Percentiles rank a stretch among this genome's conserved stretches.
phyloP scores from a whole-genome alignment of 2,888 invertebrate genomes.

The Nomada ruficornis region DNA sequence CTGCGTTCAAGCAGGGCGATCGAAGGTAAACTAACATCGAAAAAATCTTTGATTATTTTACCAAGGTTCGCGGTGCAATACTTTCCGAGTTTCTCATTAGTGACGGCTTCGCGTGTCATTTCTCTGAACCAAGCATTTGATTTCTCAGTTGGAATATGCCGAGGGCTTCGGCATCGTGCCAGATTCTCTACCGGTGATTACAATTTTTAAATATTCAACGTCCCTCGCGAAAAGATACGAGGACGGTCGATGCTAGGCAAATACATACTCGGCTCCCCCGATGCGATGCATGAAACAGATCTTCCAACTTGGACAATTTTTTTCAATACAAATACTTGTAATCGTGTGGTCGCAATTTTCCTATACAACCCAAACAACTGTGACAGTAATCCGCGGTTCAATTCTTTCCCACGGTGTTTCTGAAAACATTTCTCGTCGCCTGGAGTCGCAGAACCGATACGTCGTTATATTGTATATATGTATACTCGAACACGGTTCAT shows the following conservation, averaged over 20 bases:
- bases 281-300: slow-evolving; percentile 26
- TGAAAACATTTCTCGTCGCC: slow-evolving; percentile 46
- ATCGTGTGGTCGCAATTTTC: slow-evolving; percentile 9
- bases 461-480: slow-evolving; percentile 28
- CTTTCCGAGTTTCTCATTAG: slow-evolving; percentile 44
- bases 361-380: slow-evolving; percentile 47
- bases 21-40: not conserved
- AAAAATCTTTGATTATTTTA: slow-evolving; percentile 2
- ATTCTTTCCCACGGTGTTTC: slow-evolving; percentile 29
- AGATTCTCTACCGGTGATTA: slow-evolving; percentile 43
- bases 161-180: slow-evolving; percentile 40
- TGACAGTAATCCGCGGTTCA: slow-evolving; percentile 34
- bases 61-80: not conserved
- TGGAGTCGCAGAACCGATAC: slow-evolving; percentile 50
- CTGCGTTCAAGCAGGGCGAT: not conserved
- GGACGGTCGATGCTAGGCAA: slow-evolving; percentile 32
- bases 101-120: slow-evolving; percentile 30
- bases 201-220: slow-evolving; percentile 63
- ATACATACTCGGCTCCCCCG: slow-evolving; percentile 33
- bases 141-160: slow-evolving; percentile 23
- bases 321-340: not conserved
- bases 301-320: not conserved
- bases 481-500: slow-evolving; percentile 45
- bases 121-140: slow-evolving; percentile 28
- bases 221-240: slow-evolving; percentile 32